A percentile compares a stretch with the other conserved stretches of the same genome.
Evolutionary conservation across 2,113 vertebrate genomes (phyloP).

Genomic region (Mirounga angustirostris): DNA sequence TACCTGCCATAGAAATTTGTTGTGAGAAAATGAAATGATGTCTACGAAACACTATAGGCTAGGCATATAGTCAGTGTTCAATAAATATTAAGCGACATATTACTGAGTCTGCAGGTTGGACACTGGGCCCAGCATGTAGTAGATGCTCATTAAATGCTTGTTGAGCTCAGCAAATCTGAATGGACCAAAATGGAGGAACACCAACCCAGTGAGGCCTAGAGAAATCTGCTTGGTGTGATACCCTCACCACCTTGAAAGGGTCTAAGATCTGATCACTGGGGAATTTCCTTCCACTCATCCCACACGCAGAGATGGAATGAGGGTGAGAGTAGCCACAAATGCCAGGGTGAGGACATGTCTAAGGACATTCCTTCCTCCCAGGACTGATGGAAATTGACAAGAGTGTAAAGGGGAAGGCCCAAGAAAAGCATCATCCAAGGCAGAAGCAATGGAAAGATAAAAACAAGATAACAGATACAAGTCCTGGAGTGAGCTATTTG

Average conservation of each 20-base stretch:
- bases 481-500: rapidly evolving
- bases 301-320: background rate
- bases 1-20: background rate
- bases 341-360: background rate
- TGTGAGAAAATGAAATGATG: background rate
- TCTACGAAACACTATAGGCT: background rate
- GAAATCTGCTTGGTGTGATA: background rate
- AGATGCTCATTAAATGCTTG: background rate
- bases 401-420: background rate
- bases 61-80: background rate
- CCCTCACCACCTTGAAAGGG: background rate
- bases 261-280: background rate
- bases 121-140: no score
- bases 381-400: background rate
- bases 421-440: background rate
- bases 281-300: background rate
- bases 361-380: background rate
- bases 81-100: background rate
- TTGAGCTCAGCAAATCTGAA: background rate
- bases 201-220: background rate
- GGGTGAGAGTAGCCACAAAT: rapidly evolving
- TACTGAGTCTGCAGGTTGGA: background rate
- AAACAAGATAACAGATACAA: background rate
- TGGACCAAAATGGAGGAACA: background rate
- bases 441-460: background rate